Base-by-base conservation (phyloP, 1,140 invertebrate species). In the Whitmania pigra region DNA sequence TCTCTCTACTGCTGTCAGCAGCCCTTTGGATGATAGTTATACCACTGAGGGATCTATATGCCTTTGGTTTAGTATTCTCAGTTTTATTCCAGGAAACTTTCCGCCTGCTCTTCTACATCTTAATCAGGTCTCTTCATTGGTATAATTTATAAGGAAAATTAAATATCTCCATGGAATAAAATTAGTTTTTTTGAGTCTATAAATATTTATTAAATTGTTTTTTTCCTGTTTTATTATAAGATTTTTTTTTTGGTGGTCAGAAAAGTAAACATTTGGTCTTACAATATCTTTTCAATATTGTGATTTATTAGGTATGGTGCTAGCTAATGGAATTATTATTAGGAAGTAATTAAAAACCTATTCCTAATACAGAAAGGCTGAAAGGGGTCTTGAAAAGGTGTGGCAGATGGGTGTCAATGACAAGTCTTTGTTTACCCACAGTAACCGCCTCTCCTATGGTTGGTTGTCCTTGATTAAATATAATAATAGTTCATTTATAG, bases 41-140 rank as follows among this genome's bases (percentile, higher is more conserved):
- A 4, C 92, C 91, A 25, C 80, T 94, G 60, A 83, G 88, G 74
- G 85, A 88, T 63, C 82, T 89, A 69, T 81, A 96, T 3, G 87
- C 86, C 0, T 92, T 96, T 85, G 92, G 93, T 53, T 83, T 94
- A 69, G 84, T 93, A 0, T 92, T 93, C 78, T 94, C 94, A 0
- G 90, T 97, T 2, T 75, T 85, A 9, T 81, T 85, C 71, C 89
- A 90, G 84, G 89, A 90, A 81, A 69, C 83, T 22, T 92, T 89
- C 79, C 79, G 85, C 76, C 84, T 82, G 73, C 75, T 82, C 11
- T 84, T 85, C 73, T 85, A 85, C 73, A 81, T 79, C 73, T 73
- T 80, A 1, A 74, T 80, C 18, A 82, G 82, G 83, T 85, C 79
- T 76, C 73, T 69, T 22, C 63, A 70, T n/a, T 71, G 5, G 15